These are phyloP conservation scores for Champsocephalus gunnari DNA, from an alignment of 2,797 vertebrate species.

Conservation along the genomic window DNA sequence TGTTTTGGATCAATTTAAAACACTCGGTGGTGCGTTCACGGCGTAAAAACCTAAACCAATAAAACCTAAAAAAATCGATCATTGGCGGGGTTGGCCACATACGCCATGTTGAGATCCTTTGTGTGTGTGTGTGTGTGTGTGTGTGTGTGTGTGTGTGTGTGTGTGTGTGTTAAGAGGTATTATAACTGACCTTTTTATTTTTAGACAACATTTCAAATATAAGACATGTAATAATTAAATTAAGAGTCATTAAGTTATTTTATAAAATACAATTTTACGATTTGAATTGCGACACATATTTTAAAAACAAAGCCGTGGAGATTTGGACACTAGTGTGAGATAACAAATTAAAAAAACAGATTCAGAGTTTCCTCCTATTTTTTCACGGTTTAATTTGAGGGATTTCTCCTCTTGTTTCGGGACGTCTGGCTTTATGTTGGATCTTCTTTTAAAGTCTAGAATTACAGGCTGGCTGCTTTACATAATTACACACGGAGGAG, in stretches of 20 bases:
- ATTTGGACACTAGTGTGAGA: constrained; percentile 23
- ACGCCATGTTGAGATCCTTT: constrained; percentile 65
- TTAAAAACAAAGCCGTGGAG: neutral
- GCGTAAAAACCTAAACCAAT: constrained; percentile 25
- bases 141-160: constrained; percentile 39
- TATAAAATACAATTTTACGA: neutral
- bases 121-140: constrained; percentile 38
- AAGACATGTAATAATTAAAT: neutral
- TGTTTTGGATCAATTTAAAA: neutral
- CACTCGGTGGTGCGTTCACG: constrained; percentile 9
- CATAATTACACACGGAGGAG: constrained; percentile 64
- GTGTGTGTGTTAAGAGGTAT: constrained; percentile 38
- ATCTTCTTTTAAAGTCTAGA: constrained; percentile 25
- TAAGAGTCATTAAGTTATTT: neutral
- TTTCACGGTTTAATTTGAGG: constrained; percentile 16
- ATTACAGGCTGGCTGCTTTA: constrained; percentile 59
- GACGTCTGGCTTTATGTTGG: constrained; percentile 10
- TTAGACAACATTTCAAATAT: constrained; percentile 2
- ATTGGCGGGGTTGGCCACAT: constrained; percentile 34
- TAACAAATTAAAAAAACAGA: too few species aligned
- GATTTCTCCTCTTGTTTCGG: neutral
- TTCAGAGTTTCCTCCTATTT: neutral
- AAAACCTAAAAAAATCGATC: constrained; percentile 49
- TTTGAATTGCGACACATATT: neutral
- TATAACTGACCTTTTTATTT: constrained; percentile 23